These are phyloP conservation scores for Pitangus sulphuratus DNA, from an alignment of 2,797 vertebrate genomes.

Conservation along the genomic window DNA sequence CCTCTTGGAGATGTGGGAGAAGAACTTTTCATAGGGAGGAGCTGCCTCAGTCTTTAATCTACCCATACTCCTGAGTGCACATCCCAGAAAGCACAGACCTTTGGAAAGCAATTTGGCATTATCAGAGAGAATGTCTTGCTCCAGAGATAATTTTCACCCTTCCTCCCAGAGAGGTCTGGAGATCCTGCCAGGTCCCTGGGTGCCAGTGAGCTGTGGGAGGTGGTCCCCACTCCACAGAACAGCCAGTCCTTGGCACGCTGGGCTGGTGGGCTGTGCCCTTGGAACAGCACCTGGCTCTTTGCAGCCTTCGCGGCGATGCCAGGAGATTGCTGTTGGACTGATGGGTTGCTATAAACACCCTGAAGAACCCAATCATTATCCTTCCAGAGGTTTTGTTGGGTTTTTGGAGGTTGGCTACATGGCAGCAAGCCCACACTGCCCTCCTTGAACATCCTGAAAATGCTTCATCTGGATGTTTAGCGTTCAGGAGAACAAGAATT, in stretches of 20 bases:
- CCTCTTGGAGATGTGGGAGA: neutral
- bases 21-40: accelerated
- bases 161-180: neutral
- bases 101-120: neutral
- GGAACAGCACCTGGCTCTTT: neutral
- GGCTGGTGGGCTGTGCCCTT: neutral
- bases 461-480: neutral
- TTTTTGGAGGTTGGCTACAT: neutral
- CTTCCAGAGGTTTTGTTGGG: neutral
- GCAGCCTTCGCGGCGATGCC: neutral
- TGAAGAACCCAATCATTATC: neutral
- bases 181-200: neutral
- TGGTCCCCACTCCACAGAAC: accelerated
- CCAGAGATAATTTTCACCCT: neutral
- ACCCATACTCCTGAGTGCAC: neutral
- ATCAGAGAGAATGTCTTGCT: neutral
- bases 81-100: neutral
- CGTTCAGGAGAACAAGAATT: neutral
- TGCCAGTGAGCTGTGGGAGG: neutral
- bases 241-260: neutral
- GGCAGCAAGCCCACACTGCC: neutral
- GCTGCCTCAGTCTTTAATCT: neutral
- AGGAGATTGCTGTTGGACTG: neutral
- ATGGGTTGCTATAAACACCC: neutral
- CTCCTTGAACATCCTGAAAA: neutral